phyloP scores from a whole-genome alignment of 1,140 invertebrate genomes.

The Aplysia californica region DNA sequence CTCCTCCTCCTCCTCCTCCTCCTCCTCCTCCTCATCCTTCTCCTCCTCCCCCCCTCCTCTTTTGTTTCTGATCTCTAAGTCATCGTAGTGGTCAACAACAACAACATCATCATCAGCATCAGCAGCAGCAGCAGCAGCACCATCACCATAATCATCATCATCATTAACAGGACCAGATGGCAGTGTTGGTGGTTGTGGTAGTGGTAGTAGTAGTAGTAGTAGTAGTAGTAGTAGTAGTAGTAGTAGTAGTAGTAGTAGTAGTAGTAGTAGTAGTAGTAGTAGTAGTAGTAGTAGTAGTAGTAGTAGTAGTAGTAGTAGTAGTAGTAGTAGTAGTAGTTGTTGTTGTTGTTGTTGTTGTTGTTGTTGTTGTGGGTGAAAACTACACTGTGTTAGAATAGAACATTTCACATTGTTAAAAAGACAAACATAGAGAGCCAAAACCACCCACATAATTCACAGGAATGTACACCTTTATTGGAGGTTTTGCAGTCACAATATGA shows the following conservation, averaged over 20 bases:
- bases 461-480: too few species aligned
- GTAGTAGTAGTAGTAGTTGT: conserved; percentile 10
- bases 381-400: background rate
- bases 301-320: conserved; percentile 22
- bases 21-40: too few species aligned
- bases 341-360: conserved; percentile 6
- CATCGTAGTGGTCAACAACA: background rate
- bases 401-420: too few species aligned
- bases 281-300: conserved; percentile 23
- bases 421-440: too few species aligned
- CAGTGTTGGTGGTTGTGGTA: background rate
- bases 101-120: too few species aligned
- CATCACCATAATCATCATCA: too few species aligned
- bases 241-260: conserved; percentile 1
- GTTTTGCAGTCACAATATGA: too few species aligned
- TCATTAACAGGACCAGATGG: background rate
- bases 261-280: conserved; percentile 14
- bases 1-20: too few species aligned
- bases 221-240: conserved; percentile 13
- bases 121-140: too few species aligned
- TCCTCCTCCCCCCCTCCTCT: too few species aligned
- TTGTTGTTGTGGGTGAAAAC: conserved; percentile 3
- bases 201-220: conserved; percentile 11
- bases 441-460: too few species aligned
- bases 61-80: too few species aligned